Base-by-base conservation (phyloP, 2,888 invertebrate genomes). In the Zygaena filipendulae region DNA sequence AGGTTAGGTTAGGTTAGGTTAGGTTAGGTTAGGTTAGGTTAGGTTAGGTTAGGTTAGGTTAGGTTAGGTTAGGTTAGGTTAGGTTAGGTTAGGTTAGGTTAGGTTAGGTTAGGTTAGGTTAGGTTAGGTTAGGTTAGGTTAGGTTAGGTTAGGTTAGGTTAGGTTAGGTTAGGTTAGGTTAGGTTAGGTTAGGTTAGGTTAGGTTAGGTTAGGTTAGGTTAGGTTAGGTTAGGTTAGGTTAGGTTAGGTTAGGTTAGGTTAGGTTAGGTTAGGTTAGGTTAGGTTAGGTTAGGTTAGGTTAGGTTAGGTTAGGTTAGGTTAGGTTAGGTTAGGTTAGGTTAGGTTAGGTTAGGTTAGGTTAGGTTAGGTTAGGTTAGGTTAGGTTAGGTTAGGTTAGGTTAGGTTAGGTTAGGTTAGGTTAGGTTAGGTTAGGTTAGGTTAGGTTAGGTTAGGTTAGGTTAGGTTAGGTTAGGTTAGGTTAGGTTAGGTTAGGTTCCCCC, bases 381-480 rank as follows among this genome's bases (percentile, higher is more conserved):
- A 22, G 22, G 22, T 22, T 22, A 22, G 22, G 22, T 22, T 22
- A 22, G 22, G 22, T 22, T 22, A 22, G 22, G 22, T 22, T 22
- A 22, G 22, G 22, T 22, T 22, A 22, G 22, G 22, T 16, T 16
- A 16, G 16, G 16, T 16, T 22, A 22, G 22, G 22, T 22, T 22
- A 22, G 22, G 22, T 22, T 22, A 22, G 22, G 22, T 22, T 22
- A 22, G 22, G 22, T 22, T 22, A 22, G 22, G 22, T 22, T 22
- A 22, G 22, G 22, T 22, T 22, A 22, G 22, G 22, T 22, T 22
- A 22, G 22, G 26, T 26, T 26, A 26, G 26, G 26, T 26, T 26
- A 26, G 26, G 26, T 26, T 26, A 26, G 26, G 26, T 26, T 26
- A 26, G 26, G 26, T 26, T 26, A 26, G 26, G 26, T 26, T 26